Base-by-base conservation (phyloP, 2,113 vertebrate genomes). In the Festucalex cinctus region DNA sequence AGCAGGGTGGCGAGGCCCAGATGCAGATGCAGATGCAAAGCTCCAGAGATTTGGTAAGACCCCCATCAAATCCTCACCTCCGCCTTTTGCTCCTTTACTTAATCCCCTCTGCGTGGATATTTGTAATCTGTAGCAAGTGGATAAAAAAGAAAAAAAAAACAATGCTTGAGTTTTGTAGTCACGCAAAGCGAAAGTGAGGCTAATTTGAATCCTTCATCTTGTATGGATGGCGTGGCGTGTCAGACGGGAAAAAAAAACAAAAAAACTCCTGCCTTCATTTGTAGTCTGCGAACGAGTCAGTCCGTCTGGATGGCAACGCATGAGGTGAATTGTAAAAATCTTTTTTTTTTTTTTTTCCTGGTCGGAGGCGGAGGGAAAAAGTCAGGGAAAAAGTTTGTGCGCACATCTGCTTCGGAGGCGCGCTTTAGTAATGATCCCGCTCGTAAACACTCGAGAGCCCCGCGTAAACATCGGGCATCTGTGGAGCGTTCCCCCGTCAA, bases 21-120 rank as follows among this genome's bases (percentile, higher is more conserved):
- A 79, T 72, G 78, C 89, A 84, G 85, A 79, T 72, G 78, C 89
- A 88, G 54, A 80, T 74, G 76, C 90, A 88, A 57, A 68, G 65
- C 70, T 78, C 76, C 76, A 75, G 80, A 88, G 90, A 91, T 71
- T 73, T 81, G 90, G 91, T 92, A 89, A 91, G 89, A 82, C 61
- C 66, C 75, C 70, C 58, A 65, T 43, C 63, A 46, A 32, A 57
- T 35, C 46, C 56, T 41, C 65, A 12, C 12, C 26, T 22, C 20
- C n/a, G 58, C 37, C 70, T 70, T 61, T 63, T 63, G 1, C 53
- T 69, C 59, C 61, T 63, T 41, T 22, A 61, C 66, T 74, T 68
- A 51, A 0, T 64, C 43, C 67, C 36, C 58, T 59, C 51, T 61
- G 48, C 3, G 5, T 16, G 66, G 26, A 54, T 10, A 44, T 64